Percentiles rank a stretch among this genome's conserved stretches.
Conservation (phyloP, 1,140 invertebrate species). For the Condylostylus longicornis region DNA sequence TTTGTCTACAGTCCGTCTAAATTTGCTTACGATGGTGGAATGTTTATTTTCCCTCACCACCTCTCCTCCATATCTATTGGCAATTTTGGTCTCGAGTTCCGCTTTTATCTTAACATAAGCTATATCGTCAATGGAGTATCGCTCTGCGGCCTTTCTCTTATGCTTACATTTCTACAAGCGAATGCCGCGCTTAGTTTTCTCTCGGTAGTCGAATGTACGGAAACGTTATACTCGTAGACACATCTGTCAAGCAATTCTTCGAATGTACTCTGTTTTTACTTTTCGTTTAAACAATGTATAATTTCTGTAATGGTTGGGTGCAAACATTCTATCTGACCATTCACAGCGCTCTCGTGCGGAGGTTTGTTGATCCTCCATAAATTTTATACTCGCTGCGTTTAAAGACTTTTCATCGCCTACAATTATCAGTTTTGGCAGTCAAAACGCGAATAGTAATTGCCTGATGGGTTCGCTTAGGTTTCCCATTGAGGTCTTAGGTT, state of each 20-base stretch:
- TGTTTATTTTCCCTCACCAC: too few relatives aligned
- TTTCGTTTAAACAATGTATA: constrained; percentile 6
- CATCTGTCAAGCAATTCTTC: constrained; percentile 4
- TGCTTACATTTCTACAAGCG: too few relatives aligned
- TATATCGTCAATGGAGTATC: too few relatives aligned
- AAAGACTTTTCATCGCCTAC: constrained; percentile 9
- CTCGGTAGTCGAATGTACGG: constrained; percentile 4
- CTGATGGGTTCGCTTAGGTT: neutral
- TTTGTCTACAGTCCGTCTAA: too few relatives aligned
- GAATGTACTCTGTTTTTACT: constrained; percentile 1
- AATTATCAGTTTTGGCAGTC: constrained; percentile 4
- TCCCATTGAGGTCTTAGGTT: neutral
- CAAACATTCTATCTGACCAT: constrained; percentile 11
- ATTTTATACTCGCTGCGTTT: constrained; percentile 2
- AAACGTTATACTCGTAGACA: constrained; percentile 8
- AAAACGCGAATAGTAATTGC: neutral
- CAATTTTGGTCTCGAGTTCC: too few relatives aligned
- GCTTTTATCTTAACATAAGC: too few relatives aligned
- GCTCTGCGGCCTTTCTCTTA: too few relatives aligned
- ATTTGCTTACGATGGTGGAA: too few relatives aligned
- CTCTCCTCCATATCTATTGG: too few relatives aligned
- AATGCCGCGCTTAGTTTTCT: constrained; percentile 7
- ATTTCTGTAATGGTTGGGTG: constrained; percentile 11
- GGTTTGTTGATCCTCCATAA: constrained; percentile 5
- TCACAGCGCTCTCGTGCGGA: constrained; percentile 3